Percentiles rank a stretch among this genome's conserved stretches.
Evolutionary conservation across 1,140 invertebrate species (phyloP).

Genomic region (Pachyrhynchus sulphureomaculatus): DNA sequence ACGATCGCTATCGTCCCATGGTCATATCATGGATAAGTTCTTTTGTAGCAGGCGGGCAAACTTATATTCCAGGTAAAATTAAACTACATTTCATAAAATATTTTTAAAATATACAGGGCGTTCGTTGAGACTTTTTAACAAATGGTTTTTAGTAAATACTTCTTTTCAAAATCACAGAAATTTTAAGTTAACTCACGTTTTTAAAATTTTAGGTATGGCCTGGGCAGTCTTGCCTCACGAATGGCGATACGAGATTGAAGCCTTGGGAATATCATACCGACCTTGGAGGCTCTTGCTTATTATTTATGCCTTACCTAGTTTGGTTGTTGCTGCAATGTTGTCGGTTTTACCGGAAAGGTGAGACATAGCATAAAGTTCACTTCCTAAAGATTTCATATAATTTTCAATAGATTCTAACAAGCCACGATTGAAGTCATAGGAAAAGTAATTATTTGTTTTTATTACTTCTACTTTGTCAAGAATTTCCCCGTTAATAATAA

Average conservation of each 20-base stretch:
- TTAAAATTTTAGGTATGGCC: slow-evolving; percentile 60
- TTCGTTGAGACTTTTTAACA: too few relatives aligned
- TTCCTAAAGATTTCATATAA: not conserved
- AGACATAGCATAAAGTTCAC: not conserved
- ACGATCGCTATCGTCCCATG: slow-evolving; percentile 47
- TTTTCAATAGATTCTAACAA: too few relatives aligned
- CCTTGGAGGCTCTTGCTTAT: slow-evolving; percentile 68
- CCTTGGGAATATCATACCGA: slow-evolving; percentile 49
- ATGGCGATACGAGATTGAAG: slow-evolving; percentile 37
- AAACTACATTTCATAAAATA: too few relatives aligned
- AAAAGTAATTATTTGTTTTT: too few relatives aligned
- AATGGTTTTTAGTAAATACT: too few relatives aligned
- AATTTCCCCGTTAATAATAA: too few relatives aligned
- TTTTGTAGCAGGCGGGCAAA: slow-evolving; percentile 66
- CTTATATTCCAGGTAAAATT: slow-evolving; percentile 57
- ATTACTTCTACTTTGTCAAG: too few relatives aligned
- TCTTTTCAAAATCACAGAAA: too few relatives aligned
- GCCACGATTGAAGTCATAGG: too few relatives aligned
- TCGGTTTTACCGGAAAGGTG: slow-evolving; percentile 64
- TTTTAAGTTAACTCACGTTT: too few relatives aligned
- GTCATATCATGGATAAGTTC: slow-evolving; percentile 62
- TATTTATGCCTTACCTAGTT: slow-evolving; percentile 50
- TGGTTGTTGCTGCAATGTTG: slow-evolving; percentile 56
- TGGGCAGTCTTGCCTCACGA: slow-evolving; percentile 61
- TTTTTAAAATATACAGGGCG: too few relatives aligned